Percentiles rank a stretch among this genome's conserved stretches.
These are phyloP conservation scores for Nettapus auritus DNA, from an alignment of 2,113 vertebrate species.

Conservation along the genomic window DNA sequence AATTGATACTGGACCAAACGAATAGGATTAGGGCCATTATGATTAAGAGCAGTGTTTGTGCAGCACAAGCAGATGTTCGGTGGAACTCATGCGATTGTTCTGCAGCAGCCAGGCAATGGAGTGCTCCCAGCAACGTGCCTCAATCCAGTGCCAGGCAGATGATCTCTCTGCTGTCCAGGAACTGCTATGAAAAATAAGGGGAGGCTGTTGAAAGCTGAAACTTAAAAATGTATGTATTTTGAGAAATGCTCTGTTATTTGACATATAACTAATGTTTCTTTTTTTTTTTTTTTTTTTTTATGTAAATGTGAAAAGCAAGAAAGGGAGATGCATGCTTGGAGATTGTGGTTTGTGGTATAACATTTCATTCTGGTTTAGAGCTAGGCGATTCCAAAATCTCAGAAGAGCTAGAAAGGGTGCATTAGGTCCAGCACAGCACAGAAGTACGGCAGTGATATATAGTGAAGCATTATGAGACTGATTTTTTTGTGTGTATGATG, in stretches of 20 bases:
- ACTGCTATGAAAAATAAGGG: neutral
- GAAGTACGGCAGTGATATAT: neutral
- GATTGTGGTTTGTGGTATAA: neutral
- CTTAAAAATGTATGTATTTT: neutral
- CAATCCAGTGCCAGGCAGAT: neutral
- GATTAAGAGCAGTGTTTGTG: conserved; percentile 45
- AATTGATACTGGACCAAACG: conserved; percentile 37
- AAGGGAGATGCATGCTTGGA: neutral
- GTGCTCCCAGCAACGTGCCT: neutral
- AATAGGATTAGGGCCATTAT: conserved; percentile 51
- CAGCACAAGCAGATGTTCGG: conserved; percentile 27
- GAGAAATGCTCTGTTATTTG: neutral
- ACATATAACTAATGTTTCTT: neutral
- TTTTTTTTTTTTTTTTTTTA: neutral
- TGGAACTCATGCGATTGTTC: neutral
- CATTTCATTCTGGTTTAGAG: neutral
- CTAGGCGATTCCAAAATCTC: neutral
- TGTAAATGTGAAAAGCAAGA: neutral
- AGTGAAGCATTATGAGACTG: neutral
- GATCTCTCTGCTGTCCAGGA: neutral
- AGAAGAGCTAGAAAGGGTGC: neutral
- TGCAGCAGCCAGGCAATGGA: neutral
- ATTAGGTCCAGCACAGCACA: neutral
- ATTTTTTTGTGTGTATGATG: neutral
- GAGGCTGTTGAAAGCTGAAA: neutral